Evolutionary conservation across 37 sponge, comb jelly and placozoan species (phyloP).

Genomic region (Aphrocallistes beatrix): DNA sequence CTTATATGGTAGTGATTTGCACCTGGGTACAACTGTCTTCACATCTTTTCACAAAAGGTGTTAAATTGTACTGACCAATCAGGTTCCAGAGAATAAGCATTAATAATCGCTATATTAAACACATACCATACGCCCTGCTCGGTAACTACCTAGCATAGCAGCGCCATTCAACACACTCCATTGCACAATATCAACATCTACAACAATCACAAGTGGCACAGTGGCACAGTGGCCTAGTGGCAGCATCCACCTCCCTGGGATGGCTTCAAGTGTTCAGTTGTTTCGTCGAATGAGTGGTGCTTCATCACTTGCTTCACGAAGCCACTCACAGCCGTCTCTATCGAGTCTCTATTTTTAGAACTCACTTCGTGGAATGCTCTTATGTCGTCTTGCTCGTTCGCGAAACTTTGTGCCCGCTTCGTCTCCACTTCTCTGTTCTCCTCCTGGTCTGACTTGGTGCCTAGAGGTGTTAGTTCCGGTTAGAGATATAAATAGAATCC

Average conservation of each 20-base stretch:
- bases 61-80: no score
- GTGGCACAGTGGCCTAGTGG: background rate
- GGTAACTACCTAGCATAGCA: no score
- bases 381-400: constrained; percentile 3
- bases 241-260: background rate
- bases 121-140: no score
- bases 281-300: background rate
- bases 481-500: no score
- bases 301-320: background rate
- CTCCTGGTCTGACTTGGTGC: background rate
- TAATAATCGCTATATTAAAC: no score
- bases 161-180: no score
- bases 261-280: background rate
- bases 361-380: background rate
- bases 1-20: no score
- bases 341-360: background rate
- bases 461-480: constrained; percentile 12
- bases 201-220: no score
- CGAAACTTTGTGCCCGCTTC: background rate
- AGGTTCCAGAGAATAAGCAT: no score
- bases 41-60: no score
- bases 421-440: constrained; percentile 10
- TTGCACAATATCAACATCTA: no score
- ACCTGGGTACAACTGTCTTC: no score
- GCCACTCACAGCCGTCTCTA: background rate